Evolutionary conservation across 2,888 invertebrate species (phyloP).

Genomic region (Andrena praecox): DNA sequence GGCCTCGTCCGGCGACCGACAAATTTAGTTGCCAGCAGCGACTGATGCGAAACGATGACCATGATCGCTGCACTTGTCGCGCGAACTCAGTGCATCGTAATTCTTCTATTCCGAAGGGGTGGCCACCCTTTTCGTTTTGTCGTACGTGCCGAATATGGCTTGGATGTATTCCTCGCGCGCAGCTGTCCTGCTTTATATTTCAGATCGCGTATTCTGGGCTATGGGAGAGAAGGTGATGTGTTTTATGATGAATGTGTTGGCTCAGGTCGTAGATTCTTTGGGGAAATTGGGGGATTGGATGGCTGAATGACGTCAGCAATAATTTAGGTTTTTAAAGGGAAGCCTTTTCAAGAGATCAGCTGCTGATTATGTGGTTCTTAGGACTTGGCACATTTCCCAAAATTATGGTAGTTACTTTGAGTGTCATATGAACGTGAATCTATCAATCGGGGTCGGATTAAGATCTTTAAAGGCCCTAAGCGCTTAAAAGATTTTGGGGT

Average conservation of each 20-base stretch:
- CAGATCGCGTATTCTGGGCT: neutral
- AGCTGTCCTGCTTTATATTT: neutral
- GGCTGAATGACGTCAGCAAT: too few relatives aligned
- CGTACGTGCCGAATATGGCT: neutral
- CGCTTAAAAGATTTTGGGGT: too few relatives aligned
- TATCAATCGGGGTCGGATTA: too few relatives aligned
- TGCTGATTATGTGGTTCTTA: too few relatives aligned
- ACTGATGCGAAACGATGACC: constrained; percentile 45
- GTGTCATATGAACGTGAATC: too few relatives aligned
- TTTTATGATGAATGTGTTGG: neutral
- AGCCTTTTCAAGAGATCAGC: too few relatives aligned
- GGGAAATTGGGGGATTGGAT: too few relatives aligned
- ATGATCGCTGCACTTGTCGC: constrained; percentile 57
- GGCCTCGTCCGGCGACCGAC: constrained; percentile 32
- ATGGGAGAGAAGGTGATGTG: neutral
- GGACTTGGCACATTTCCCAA: too few relatives aligned
- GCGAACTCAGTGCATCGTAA: constrained; percentile 17
- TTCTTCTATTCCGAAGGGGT: constrained; percentile 26
- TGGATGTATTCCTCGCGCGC: neutral
- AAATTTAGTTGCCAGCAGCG: constrained; percentile 57
- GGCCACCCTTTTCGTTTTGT: neutral
- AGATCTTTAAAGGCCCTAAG: too few relatives aligned
- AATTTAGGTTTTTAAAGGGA: too few relatives aligned
- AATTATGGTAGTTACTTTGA: too few relatives aligned
- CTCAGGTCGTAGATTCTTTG: too few relatives aligned